Conservation (phyloP, 2,888 invertebrate species). For the Melanostoma scalare region DNA sequence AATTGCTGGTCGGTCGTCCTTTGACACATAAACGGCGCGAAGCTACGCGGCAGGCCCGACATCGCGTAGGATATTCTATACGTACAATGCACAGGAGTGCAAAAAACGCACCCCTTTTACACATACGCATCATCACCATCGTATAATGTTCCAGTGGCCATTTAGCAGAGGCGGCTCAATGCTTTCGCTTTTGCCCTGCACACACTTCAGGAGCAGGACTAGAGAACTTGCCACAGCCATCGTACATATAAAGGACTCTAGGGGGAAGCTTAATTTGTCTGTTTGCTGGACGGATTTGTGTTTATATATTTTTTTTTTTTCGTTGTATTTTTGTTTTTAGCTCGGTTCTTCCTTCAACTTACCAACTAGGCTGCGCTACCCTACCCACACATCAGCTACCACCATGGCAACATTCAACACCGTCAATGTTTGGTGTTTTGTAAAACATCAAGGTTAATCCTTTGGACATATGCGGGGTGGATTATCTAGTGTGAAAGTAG, state of each 20-base stretch:
- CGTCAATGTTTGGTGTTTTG: conserved; percentile 68
- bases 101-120: conserved; percentile 73
- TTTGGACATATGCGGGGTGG: conserved; percentile 72
- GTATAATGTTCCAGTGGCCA: conserved; percentile 64
- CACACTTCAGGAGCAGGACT: conserved; percentile 32
- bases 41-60: conserved; percentile 23
- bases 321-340: conserved; percentile 3
- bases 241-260: conserved; percentile 26
- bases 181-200: conserved; percentile 29
- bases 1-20: conserved; percentile 53
- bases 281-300: conserved; percentile 71
- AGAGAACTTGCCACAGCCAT: conserved; percentile 2
- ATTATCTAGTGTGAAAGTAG: conserved; percentile 73
- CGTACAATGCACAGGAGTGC: conserved; percentile 61
- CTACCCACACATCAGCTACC: conserved; percentile 5
- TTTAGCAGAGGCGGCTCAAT: conserved; percentile 65
- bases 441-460: conserved; percentile 73
- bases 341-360: conserved; percentile 24
- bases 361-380: conserved; percentile 31
- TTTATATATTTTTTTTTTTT: conserved; percentile 29
- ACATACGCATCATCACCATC: conserved; percentile 68
- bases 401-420: conserved; percentile 23
- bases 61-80: conserved; percentile 11
- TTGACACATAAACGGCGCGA: conserved; percentile 43
- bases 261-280: conserved; percentile 72